These are phyloP conservation scores for Marmota monax DNA, from an alignment of 2,113 vertebrate species.

Conservation along the genomic window DNA sequence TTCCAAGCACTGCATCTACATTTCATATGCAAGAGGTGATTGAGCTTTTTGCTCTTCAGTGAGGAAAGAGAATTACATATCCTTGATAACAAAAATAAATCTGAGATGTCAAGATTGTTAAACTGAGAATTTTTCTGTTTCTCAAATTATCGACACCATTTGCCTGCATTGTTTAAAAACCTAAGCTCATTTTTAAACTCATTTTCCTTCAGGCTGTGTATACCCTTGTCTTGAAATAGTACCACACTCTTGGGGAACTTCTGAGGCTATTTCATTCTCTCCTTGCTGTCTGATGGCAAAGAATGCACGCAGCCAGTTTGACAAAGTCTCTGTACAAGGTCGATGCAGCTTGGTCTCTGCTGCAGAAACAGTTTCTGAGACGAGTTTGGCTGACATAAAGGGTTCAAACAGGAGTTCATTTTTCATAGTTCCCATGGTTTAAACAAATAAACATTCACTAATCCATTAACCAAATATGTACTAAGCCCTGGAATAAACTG, in stretches of 20 bases:
- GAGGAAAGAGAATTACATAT: not conserved
- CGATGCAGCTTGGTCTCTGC: not conserved
- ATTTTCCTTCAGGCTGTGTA: conserved; percentile 32
- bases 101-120: not conserved
- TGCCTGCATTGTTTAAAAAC: conserved; percentile 33
- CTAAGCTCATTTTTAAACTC: conserved; percentile 49
- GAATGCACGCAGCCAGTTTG: not conserved
- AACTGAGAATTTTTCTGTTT: conserved; percentile 30
- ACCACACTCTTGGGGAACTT: not conserved
- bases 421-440: conserved; percentile 20
- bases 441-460: conserved; percentile 21
- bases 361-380: not conserved
- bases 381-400: not conserved
- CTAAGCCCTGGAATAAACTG: not conserved
- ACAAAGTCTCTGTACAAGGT: not conserved
- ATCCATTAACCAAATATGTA: conserved; percentile 30
- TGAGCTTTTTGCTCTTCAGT: not conserved
- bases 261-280: not conserved
- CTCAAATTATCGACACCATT: conserved; percentile 28
- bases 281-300: not conserved
- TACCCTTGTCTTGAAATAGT: conserved; percentile 37
- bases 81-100: conserved; percentile 42
- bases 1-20: not conserved
- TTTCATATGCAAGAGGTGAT: not conserved
- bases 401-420: not conserved